Evolutionary conservation across 2,797 vertebrate genomes (phyloP).

Genomic region (Micrastur ruficollis): DNA sequence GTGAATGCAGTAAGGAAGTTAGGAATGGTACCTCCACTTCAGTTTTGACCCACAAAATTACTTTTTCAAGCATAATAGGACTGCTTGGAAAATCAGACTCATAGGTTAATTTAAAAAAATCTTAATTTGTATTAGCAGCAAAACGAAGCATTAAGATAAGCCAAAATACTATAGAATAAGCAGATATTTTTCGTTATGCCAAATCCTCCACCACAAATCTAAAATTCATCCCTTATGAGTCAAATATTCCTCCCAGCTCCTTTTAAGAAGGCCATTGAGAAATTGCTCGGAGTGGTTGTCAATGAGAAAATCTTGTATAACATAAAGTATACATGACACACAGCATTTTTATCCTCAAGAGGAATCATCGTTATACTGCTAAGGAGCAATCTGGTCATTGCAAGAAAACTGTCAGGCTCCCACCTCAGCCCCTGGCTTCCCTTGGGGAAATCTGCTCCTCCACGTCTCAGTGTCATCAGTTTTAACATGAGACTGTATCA

Average conservation of each 20-base stretch:
- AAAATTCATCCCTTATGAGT: slow-evolving; percentile 23
- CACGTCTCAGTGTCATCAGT: not conserved
- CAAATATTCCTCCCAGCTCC: slow-evolving; percentile 3
- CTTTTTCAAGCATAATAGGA: not conserved
- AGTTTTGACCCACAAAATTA: not conserved
- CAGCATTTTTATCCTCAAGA: not conserved
- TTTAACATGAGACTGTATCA: rapidly evolving
- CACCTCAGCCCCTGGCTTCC: not conserved
- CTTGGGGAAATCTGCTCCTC: not conserved
- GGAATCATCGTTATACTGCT: not conserved
- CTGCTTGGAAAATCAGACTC: not conserved
- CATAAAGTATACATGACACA: not conserved
- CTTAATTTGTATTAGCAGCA: slow-evolving; percentile 4
- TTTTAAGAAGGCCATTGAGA: slow-evolving; percentile 39
- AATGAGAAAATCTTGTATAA: not conserved
- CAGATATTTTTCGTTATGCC: slow-evolving; percentile 37
- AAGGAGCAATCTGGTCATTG: not conserved
- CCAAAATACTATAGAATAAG: slow-evolving; percentile 10
- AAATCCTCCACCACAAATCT: slow-evolving; percentile 33
- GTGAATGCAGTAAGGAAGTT: not conserved
- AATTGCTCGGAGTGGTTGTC: not conserved
- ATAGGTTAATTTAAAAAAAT: not conserved
- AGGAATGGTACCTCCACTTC: not conserved
- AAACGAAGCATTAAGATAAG: slow-evolving; percentile 25
- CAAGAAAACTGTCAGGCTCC: not conserved